Conservation (phyloP, 2,888 invertebrate genomes). For the Dryadula phaetusa region DNA sequence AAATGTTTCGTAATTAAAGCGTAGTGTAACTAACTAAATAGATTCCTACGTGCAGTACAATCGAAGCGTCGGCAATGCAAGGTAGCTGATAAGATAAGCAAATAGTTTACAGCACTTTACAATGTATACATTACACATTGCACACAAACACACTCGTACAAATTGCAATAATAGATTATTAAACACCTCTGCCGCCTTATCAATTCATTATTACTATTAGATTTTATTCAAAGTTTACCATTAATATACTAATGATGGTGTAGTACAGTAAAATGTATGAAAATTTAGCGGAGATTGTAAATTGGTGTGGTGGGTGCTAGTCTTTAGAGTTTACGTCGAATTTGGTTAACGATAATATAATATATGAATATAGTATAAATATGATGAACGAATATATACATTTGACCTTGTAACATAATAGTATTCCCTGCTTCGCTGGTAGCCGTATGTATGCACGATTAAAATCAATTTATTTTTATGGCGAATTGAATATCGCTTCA, state of each 20-base stretch:
- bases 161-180: neutral
- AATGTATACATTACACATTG: neutral
- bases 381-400: neutral
- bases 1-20: neutral
- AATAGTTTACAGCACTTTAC: neutral
- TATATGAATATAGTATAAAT: neutral
- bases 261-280: too few species aligned
- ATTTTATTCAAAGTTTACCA: too few species aligned
- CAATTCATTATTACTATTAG: neutral
- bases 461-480: neutral
- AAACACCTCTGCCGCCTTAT: neutral
- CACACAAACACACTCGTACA: too few species aligned
- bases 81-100: slow-evolving; percentile 11
- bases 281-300: too few species aligned
- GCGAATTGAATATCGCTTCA: neutral
- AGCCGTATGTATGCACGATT: neutral
- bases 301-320: too few species aligned
- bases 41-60: slow-evolving; percentile 4
- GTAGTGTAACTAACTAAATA: neutral
- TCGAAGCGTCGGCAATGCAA: neutral
- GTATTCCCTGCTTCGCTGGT: neutral
- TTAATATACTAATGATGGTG: too few species aligned
- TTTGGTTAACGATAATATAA: neutral
- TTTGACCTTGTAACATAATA: neutral
- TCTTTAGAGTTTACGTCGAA: too few species aligned